Evolutionary conservation across 2,113 vertebrate species (phyloP).

Genomic region (Toxotes chatareus): DNA sequence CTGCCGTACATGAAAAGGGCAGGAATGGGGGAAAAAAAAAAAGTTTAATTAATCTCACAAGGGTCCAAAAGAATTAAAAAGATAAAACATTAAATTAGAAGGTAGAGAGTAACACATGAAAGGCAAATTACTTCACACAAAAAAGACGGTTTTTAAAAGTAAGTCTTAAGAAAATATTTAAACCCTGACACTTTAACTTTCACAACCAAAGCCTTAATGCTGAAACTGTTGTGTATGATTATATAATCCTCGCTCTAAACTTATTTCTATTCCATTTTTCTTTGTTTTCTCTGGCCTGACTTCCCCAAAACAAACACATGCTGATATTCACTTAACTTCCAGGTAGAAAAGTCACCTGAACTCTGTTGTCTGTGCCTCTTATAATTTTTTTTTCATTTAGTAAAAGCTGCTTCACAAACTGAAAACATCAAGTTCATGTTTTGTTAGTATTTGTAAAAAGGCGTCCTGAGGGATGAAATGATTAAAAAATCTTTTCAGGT

Average conservation of each 20-base stretch:
- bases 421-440: no score
- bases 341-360: no score
- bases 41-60: neutral
- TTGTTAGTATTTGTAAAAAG: no score
- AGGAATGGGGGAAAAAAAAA: neutral
- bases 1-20: neutral
- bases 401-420: no score
- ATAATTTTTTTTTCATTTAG: no score
- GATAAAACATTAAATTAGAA: slow-evolving; percentile 19
- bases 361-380: no score
- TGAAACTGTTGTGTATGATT: neutral
- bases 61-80: slow-evolving; percentile 31
- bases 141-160: neutral
- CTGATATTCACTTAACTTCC: no score
- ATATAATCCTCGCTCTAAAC: slow-evolving; percentile 2
- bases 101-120: neutral
- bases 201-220: neutral
- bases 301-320: neutral
- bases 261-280: neutral
- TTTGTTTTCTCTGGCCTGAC: neutral
- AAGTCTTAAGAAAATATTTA: neutral
- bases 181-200: neutral
- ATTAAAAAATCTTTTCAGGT: slow-evolving; percentile 29
- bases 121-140: neutral
- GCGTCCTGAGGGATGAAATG: neutral